Conservation (phyloP, 2,797 vertebrate species). For the Tenualosa thibaudeaui region DNA sequence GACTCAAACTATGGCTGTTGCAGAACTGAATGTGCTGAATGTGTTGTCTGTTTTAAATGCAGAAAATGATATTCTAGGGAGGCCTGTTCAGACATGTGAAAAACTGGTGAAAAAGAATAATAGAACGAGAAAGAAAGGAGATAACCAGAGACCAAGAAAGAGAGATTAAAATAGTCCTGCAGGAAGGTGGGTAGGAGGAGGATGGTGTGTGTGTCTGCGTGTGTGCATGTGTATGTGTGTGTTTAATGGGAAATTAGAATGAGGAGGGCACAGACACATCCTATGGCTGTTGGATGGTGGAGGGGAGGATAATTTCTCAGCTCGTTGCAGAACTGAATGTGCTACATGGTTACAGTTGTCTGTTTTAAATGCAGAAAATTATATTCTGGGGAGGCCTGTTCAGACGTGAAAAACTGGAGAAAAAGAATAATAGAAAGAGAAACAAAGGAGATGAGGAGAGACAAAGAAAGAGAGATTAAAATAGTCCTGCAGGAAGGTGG, state of each 20-base stretch:
- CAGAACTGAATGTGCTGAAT: background rate
- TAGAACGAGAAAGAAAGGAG: constrained; percentile 20
- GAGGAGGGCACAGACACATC: background rate
- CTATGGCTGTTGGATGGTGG: too few relatives aligned
- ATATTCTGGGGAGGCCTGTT: background rate
- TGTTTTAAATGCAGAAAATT: background rate
- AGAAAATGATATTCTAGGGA: background rate
- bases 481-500: constrained; percentile 34
- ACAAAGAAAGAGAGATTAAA: constrained; percentile 36
- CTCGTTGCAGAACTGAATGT: background rate
- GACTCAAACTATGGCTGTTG: background rate
- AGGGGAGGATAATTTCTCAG: too few relatives aligned
- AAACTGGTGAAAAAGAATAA: constrained; percentile 14
- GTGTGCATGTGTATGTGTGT: background rate
- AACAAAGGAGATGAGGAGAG: background rate
- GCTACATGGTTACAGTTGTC: background rate
- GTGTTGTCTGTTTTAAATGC: background rate
- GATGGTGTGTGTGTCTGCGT: constrained; percentile 24
- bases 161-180: constrained; percentile 43
- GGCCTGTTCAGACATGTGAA: background rate
- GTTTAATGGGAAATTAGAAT: background rate
- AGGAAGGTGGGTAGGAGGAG: constrained; percentile 36
- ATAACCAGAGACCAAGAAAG: background rate
- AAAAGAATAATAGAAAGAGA: constrained; percentile 28
- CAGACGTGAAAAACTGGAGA: background rate